These are phyloP conservation scores for Myiagra hebetior DNA, from an alignment of 2,113 vertebrate genomes.

Conservation along the genomic window DNA sequence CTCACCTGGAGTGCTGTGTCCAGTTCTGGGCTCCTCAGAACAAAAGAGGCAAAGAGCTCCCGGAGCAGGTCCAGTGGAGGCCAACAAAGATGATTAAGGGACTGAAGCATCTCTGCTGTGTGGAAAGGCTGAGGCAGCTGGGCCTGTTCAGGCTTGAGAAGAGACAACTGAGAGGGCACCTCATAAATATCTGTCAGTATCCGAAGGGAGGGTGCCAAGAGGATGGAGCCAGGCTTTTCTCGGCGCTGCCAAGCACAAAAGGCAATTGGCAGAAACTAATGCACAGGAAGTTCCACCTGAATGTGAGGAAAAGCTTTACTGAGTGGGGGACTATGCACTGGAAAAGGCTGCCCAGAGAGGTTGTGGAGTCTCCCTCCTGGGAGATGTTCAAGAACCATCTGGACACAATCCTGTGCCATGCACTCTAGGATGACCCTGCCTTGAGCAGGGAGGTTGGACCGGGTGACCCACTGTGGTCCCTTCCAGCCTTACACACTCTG, in stretches of 20 bases:
- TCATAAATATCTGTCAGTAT: neutral
- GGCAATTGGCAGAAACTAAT: neutral
- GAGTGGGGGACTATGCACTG: neutral
- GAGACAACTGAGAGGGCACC: neutral
- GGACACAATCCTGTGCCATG: neutral
- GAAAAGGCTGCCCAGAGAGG: neutral
- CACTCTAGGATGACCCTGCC: neutral
- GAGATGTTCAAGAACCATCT: neutral
- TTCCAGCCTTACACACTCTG: neutral
- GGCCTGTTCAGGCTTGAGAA: fast-evolving
- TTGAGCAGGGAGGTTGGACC: neutral
- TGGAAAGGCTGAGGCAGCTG: neutral
- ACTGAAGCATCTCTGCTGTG: no score
- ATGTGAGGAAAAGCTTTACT: neutral
- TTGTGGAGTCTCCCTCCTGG: neutral
- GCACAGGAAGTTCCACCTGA: neutral
- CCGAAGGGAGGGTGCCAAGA: neutral
- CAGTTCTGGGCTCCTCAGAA: neutral
- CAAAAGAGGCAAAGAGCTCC: neutral
- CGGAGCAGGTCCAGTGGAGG: neutral
- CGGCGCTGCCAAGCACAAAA: neutral
- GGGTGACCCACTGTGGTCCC: no score
- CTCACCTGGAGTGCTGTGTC: neutral
- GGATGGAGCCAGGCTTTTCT: neutral
- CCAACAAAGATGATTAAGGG: neutral